Conservation (phyloP, 30 jellyfish, hydroid and myxozoan species). For the Aurelia sp. region DNA sequence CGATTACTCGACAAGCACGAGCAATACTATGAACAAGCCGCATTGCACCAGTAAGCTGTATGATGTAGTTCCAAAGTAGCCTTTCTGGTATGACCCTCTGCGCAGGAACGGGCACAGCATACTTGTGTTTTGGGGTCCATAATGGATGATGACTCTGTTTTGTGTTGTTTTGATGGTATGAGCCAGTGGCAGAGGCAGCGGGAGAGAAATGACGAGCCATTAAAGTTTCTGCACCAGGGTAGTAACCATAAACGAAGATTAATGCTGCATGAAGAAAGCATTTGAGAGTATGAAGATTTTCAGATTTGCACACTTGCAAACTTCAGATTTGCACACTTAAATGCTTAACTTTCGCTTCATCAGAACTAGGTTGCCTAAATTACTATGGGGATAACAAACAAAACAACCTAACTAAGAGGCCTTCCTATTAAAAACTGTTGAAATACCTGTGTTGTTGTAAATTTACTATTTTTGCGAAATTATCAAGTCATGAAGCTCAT, state of each 20-base stretch:
- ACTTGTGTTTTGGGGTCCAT: conserved; percentile 69
- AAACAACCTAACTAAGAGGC: too few relatives aligned
- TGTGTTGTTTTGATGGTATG: conserved; percentile 44
- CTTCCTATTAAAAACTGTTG: too few relatives aligned
- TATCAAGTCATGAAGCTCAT: too few relatives aligned
- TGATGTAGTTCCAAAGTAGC: conserved; percentile 90
- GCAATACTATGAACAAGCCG: conserved; percentile 87
- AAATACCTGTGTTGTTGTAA: too few relatives aligned
- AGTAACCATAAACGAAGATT: conserved; percentile 73
- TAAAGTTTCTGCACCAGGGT: conserved; percentile 96
- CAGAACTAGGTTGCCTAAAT: too few relatives aligned
- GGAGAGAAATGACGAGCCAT: conserved; percentile 85
- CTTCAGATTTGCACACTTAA: too few relatives aligned
- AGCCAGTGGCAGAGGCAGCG: conserved; percentile 22
- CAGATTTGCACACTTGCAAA: too few relatives aligned
- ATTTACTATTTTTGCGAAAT: too few relatives aligned
- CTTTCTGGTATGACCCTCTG: conserved; percentile 93
- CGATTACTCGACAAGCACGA: conserved; percentile 87
- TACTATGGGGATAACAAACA: too few relatives aligned
- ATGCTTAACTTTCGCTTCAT: too few relatives aligned
- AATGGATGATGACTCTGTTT: conserved; percentile 57
- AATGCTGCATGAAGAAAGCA: conserved; percentile 61
- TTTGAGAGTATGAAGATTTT: too few relatives aligned
- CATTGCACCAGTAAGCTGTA: conserved; percentile 91
- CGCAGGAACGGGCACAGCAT: conserved; percentile 60